Base-by-base conservation (phyloP, 2,113 vertebrate species). In the Cyrtonyx montezumae region DNA sequence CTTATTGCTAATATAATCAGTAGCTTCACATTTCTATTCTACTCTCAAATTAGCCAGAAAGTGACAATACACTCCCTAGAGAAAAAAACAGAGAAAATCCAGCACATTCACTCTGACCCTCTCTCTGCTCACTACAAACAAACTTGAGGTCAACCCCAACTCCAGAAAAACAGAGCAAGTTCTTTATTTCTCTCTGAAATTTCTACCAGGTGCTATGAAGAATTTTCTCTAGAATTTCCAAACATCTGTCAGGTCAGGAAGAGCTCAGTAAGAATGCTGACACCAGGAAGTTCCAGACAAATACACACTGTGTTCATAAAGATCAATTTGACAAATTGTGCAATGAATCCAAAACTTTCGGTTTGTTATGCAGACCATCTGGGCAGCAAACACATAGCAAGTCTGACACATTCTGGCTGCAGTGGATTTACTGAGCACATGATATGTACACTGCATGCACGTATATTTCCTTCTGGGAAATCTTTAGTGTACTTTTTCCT, bases 341-440 rank as follows among this genome's bases (percentile, higher is more conserved):
- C 84, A 85, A 79, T 34, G 85, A 62, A 77, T 94, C 87, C 94
- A 95, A 95, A 95, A 34, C 63, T 95, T 94, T 94, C 53, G 75
- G 78, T 95, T 94, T 89, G 89, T 95, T 95, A 94, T 92, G 94
- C 95, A 89, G 95, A 89, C 95, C 95, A 96, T 96, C 95, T 95
- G 95, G 95, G 87, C 91, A 96, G 93, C 94, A 95, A 6, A 92
- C 91, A 94, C 81, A 65, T 5, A 95, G 87, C 23, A 92, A 94
- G 95, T 96, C 95, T 96, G 87, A 95, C 95, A 96, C 94, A 92
- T 96, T 95, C 87, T 94, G 89, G 28, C 40, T 81, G 74, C 89
- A 92, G 76, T 15, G 53, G 67, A 95, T 95, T 95, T 95, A 87
- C 78, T 69, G 48, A 65, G 61, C 78, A 68, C 89, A 88, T 62